Percentiles rank a stretch among this genome's conserved stretches.
phyloP scores from a whole-genome alignment of 2,888 invertebrate species.

The Nycteola revayana region DNA sequence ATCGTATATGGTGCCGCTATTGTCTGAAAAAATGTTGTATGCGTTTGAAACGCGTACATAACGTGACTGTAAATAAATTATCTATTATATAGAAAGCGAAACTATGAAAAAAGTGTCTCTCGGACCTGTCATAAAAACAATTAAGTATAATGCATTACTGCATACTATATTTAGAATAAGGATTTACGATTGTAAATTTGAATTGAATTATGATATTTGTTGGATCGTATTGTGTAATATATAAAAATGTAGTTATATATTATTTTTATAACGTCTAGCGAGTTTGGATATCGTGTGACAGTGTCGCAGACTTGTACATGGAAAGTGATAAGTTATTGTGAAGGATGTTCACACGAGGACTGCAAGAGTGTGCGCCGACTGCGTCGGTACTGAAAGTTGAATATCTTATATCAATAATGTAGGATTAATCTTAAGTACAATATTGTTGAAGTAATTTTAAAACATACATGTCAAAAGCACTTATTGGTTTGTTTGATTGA shows the following conservation, averaged over 20 bases:
- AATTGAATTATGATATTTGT: slow-evolving; percentile 74
- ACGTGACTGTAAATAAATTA: slow-evolving; percentile 46
- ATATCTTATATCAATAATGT: slow-evolving; percentile 58
- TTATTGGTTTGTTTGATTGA: slow-evolving; percentile 67
- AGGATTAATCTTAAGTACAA: slow-evolving; percentile 77
- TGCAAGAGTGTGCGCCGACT: slow-evolving; percentile 22
- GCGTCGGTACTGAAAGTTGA: slow-evolving; percentile 30
- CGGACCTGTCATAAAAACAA: slow-evolving; percentile 40
- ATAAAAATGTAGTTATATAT: slow-evolving; percentile 61
- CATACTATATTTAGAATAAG: slow-evolving; percentile 55
- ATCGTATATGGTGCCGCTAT: slow-evolving; percentile 35
- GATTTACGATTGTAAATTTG: slow-evolving; percentile 72
- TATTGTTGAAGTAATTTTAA: slow-evolving; percentile 70
- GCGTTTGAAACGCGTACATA: slow-evolving; percentile 49
- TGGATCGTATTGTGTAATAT: slow-evolving; percentile 74
- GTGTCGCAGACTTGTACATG: slow-evolving; percentile 45
- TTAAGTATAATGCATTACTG: slow-evolving; percentile 45
- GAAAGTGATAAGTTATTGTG: slow-evolving; percentile 42
- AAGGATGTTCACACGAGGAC: slow-evolving; percentile 19
- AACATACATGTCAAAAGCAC: slow-evolving; percentile 62
- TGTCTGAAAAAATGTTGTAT: slow-evolving; percentile 30
- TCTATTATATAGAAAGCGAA: slow-evolving; percentile 25
- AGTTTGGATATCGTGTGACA: slow-evolving; percentile 45
- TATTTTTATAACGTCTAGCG: slow-evolving; percentile 67
- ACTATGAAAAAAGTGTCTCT: slow-evolving; percentile 17